Conservation (phyloP, 2,113 vertebrate genomes). For the Bufo gargarizans region DNA sequence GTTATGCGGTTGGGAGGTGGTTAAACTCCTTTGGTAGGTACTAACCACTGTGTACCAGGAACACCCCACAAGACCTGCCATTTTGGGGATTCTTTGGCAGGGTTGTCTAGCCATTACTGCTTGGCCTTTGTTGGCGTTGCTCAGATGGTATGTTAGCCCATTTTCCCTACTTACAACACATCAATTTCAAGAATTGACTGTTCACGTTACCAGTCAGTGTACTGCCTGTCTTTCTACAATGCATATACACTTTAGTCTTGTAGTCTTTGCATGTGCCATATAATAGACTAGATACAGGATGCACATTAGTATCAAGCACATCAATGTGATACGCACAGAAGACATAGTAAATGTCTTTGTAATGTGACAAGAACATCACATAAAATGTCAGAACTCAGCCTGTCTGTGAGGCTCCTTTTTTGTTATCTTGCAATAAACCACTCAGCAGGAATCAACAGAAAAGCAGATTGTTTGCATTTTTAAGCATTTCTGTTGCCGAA, state of each 20-base stretch:
- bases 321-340: slow-evolving; percentile 11
- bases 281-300: neutral
- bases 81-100: no score
- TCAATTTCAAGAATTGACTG: no score
- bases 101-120: no score
- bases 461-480: slow-evolving; percentile 57
- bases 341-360: slow-evolving; percentile 15
- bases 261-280: neutral
- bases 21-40: neutral
- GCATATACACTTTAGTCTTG: neutral
- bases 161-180: no score
- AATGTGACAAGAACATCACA: slow-evolving; percentile 38
- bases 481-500: slow-evolving; percentile 50
- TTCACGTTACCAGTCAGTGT: no score
- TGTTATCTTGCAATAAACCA: slow-evolving; percentile 50
- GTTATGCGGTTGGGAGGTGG: no score
- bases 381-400: slow-evolving; percentile 32
- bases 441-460: slow-evolving; percentile 46
- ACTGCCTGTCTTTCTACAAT: neutral
- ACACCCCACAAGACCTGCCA: neutral
- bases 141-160: no score
- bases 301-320: neutral
- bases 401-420: neutral
- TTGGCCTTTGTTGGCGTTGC: no score
- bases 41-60: neutral